These are phyloP conservation scores for Engystomops pustulosus DNA, from an alignment of 2,113 vertebrate genomes.

Conservation along the genomic window DNA sequence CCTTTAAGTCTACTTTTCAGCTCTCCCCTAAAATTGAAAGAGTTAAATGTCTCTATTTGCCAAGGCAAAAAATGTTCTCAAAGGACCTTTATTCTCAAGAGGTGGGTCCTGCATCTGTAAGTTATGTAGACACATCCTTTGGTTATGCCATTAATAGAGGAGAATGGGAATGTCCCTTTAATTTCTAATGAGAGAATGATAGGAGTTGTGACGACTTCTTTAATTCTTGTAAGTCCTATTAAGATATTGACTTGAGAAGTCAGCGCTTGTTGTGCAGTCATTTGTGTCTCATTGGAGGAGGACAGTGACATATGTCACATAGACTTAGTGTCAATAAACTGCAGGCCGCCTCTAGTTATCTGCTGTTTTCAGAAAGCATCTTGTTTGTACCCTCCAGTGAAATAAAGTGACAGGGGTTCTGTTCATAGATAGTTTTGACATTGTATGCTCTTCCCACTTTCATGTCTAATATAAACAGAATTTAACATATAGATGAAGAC, in stretches of 20 bases:
- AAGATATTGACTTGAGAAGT: conserved; percentile 61
- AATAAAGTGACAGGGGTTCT: conserved; percentile 64
- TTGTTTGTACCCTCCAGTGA: conserved; percentile 66
- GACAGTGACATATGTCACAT: conserved; percentile 75
- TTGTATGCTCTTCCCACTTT: conserved; percentile 23
- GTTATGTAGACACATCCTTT: no score
- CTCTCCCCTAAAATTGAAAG: no score
- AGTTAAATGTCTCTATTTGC: no score
- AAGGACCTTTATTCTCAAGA: no score
- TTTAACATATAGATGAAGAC: neutral
- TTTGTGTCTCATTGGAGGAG: conserved; percentile 57
- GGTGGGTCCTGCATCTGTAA: no score
- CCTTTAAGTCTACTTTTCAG: no score
- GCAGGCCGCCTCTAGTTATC: conserved; percentile 66
- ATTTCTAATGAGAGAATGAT: neutral
- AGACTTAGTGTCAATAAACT: conserved; percentile 67
- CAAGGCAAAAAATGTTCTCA: no score
- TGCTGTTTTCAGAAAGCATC: conserved; percentile 64
- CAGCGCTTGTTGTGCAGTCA: conserved; percentile 59
- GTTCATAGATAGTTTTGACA: conserved; percentile 35
- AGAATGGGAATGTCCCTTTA: no score
- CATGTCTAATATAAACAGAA: neutral
- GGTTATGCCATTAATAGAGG: no score
- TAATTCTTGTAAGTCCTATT: neutral
- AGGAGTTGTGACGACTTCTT: conserved; percentile 24